These are phyloP conservation scores for Teleogryllus occipitalis DNA, from an alignment of 1,140 invertebrate genomes.

Conservation along the genomic window DNA sequence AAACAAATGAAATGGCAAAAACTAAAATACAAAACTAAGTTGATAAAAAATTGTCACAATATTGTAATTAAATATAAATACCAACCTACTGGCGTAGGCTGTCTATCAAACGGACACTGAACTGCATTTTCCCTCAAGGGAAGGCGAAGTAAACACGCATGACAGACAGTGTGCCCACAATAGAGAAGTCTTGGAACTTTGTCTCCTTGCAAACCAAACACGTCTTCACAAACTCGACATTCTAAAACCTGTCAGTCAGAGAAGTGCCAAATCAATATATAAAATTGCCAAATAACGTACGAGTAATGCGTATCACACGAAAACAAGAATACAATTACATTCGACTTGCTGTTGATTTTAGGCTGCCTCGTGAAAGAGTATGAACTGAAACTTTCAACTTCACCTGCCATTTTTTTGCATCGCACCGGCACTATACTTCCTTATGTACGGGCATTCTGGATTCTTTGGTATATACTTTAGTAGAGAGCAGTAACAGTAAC, in stretches of 20 bases:
- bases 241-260: slow-evolving; percentile 39
- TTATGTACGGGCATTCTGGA: too few species aligned
- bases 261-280: background rate
- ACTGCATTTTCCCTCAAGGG: slow-evolving; percentile 41
- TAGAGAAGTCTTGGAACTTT: slow-evolving; percentile 51
- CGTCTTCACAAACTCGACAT: slow-evolving; percentile 54
- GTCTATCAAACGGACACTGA: slow-evolving; percentile 52
- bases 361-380: background rate
- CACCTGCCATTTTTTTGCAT: slow-evolving; percentile 8
- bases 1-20: too few species aligned
- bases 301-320: background rate
- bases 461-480: too few species aligned
- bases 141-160: slow-evolving; percentile 47
- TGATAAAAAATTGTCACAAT: too few species aligned
- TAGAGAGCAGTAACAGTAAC: too few species aligned
- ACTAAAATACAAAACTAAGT: too few species aligned
- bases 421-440: too few species aligned
- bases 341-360: slow-evolving; percentile 2
- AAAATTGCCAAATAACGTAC: background rate
- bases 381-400: slow-evolving; percentile 13
- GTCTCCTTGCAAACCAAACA: slow-evolving; percentile 49
- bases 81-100: slow-evolving; percentile 45
- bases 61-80: background rate
- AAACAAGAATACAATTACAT: background rate
- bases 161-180: slow-evolving; percentile 55